phyloP scores from a whole-genome alignment of 2,797 vertebrate species.

The Alfaro cultratus region DNA sequence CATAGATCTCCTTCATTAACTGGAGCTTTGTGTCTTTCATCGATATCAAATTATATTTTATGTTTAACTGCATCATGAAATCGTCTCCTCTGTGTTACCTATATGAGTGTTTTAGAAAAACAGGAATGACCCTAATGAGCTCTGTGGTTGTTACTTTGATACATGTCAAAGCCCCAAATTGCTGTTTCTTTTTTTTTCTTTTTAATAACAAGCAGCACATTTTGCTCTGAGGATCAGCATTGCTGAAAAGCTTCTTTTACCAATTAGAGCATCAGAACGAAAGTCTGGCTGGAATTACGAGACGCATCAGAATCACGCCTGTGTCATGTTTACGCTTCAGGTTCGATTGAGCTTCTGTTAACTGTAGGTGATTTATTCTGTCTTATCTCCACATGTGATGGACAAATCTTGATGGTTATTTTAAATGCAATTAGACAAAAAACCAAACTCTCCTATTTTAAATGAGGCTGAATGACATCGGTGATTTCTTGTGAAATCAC shows the following conservation, averaged over 20 bases:
- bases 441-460: background rate
- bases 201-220: background rate
- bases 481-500: background rate
- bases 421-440: background rate
- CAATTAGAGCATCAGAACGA: conserved; percentile 5
- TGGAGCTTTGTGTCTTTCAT: background rate
- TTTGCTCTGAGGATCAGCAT: conserved; percentile 1
- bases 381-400: background rate
- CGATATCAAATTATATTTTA: background rate
- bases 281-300: background rate
- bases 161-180: conserved; percentile 3
- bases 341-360: background rate
- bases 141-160: conserved; percentile 1
- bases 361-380: background rate
- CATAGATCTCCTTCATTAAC: background rate
- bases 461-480: background rate
- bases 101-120: background rate
- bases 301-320: background rate
- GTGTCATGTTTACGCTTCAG: background rate
- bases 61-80: background rate
- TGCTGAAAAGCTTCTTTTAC: background rate
- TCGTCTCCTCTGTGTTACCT: background rate
- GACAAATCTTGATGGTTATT: background rate
- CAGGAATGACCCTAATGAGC: background rate
- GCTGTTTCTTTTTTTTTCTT: background rate